Conservation (phyloP, 1,140 invertebrate species). For the Akabosia matsudoensis region DNA sequence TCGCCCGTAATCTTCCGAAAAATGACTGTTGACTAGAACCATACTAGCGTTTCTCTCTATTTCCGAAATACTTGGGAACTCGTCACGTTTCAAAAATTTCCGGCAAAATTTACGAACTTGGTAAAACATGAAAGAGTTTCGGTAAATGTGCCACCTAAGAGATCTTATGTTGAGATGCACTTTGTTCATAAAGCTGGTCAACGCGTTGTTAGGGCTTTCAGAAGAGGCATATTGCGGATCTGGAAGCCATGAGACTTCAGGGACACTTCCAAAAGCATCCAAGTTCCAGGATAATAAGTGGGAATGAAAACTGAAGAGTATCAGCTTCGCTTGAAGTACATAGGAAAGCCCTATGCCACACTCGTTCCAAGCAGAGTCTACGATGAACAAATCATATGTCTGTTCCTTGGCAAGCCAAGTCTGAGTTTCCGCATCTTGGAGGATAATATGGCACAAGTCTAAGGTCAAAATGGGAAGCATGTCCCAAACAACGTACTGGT, state of each 20-base stretch:
- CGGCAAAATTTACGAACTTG: not conserved
- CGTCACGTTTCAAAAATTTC: not conserved
- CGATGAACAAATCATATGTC: constrained; percentile 46
- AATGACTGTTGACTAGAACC: constrained; percentile 59
- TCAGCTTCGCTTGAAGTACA: not conserved
- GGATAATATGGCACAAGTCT: constrained; percentile 13
- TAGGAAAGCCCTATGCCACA: constrained; percentile 30
- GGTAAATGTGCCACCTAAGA: constrained; percentile 27
- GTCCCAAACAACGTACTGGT: not conserved
- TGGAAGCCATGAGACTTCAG: constrained; percentile 27
- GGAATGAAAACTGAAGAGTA: constrained; percentile 5
- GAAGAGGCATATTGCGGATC: constrained; percentile 17
- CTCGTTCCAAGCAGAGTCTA: constrained; percentile 48
- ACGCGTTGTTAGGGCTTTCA: no score
- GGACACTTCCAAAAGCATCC: not conserved
- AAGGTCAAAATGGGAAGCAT: not conserved
- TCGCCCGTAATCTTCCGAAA: constrained; percentile 54
- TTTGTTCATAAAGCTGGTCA: constrained; percentile 12
- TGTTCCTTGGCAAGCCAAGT: constrained; percentile 10
- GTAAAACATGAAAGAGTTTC: not conserved
- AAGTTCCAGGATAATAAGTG: not conserved
- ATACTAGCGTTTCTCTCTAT: constrained; percentile 49
- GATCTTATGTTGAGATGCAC: constrained; percentile 18
- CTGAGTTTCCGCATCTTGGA: not conserved
- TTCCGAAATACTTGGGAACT: constrained; percentile 19